Evolutionary conservation across 2,888 invertebrate genomes (phyloP).

Genomic region (Aporophyla nigra): DNA sequence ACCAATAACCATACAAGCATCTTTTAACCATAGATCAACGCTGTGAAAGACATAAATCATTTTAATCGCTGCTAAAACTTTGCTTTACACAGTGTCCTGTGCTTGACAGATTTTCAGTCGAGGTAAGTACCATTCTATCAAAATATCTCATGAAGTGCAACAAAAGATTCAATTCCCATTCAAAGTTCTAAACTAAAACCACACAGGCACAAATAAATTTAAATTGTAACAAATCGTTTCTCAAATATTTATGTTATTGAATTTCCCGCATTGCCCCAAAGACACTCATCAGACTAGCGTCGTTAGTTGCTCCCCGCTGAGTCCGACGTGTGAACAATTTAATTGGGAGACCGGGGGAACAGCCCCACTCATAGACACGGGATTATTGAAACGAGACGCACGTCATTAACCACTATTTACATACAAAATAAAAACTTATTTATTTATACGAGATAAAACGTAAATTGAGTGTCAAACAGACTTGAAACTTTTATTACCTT

Average conservation of each 20-base stretch:
- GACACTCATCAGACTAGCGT: slow-evolving; percentile 70
- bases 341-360: slow-evolving; percentile 83
- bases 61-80: slow-evolving; percentile 15
- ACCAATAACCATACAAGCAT: slow-evolving; percentile 35
- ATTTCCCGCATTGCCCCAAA: slow-evolving; percentile 72
- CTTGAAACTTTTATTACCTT: slow-evolving; percentile 65
- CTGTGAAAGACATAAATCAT: slow-evolving; percentile 29
- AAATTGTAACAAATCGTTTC: slow-evolving; percentile 68
- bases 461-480: slow-evolving; percentile 65
- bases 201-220: slow-evolving; percentile 46
- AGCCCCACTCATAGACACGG: slow-evolving; percentile 77
- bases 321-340: slow-evolving; percentile 89
- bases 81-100: not conserved
- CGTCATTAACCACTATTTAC: slow-evolving; percentile 64
- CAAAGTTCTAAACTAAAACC: slow-evolving; percentile 22
- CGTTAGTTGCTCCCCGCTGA: slow-evolving; percentile 79
- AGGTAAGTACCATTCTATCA: not conserved
- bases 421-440: slow-evolving; percentile 57
- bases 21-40: slow-evolving; percentile 21
- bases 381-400: slow-evolving; percentile 73
- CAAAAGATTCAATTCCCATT: not conserved
- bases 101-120: not conserved
- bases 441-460: slow-evolving; percentile 61
- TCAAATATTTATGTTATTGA: slow-evolving; percentile 72
- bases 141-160: not conserved